Conservation (phyloP, 2,113 vertebrate genomes). For the Taxidea taxus region DNA sequence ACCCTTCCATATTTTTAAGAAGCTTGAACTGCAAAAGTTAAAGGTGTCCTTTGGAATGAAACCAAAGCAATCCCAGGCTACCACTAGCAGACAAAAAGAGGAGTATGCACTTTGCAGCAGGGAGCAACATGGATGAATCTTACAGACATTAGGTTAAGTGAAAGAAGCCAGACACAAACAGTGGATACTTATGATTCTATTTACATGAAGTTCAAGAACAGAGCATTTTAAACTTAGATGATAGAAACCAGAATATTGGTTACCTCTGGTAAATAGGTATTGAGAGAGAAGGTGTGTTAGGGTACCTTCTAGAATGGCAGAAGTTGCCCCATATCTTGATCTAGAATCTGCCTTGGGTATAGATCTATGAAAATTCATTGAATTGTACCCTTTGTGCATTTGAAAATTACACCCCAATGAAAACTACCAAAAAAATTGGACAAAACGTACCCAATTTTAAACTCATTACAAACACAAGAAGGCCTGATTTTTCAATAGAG, state of each 20-base stretch:
- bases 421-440: conserved; percentile 14
- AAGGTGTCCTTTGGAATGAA: conserved; percentile 56
- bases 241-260: background rate
- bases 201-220: background rate
- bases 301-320: background rate
- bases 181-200: background rate
- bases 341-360: background rate
- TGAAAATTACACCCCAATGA: background rate
- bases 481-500: background rate
- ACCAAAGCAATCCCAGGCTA: conserved; percentile 28
- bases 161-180: background rate
- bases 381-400: background rate
- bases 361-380: background rate
- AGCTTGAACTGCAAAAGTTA: conserved; percentile 39
- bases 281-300: background rate
- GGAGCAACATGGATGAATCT: background rate
- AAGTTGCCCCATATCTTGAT: background rate
- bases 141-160: background rate
- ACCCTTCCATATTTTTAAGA: conserved; percentile 54
- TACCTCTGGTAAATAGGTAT: background rate
- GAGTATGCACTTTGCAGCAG: background rate
- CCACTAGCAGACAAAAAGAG: background rate
- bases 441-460: background rate
- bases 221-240: background rate
- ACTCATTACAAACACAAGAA: background rate